A percentile compares a stretch with the other conserved stretches of the same genome.
Evolutionary conservation across 2,113 vertebrate genomes (phyloP).

Genomic region (Alectura lathami): DNA sequence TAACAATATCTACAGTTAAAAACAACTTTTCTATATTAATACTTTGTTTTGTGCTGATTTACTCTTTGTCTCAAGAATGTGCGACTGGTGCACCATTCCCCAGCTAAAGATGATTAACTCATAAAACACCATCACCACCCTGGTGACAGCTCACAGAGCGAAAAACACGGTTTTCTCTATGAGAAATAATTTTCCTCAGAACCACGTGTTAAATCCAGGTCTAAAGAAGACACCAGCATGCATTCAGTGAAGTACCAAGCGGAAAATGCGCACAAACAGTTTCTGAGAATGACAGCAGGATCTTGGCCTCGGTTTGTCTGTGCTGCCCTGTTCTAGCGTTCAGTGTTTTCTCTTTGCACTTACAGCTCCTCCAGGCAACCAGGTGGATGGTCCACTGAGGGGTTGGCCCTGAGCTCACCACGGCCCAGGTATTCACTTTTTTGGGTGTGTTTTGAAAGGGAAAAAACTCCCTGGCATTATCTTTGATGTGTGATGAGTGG

Average conservation of each 20-base stretch:
- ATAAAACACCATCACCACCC: no score
- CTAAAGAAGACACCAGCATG: background rate
- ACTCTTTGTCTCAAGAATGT: no score
- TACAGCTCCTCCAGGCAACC: background rate
- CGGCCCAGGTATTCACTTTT: background rate
- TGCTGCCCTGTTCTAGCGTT: background rate
- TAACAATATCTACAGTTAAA: no score
- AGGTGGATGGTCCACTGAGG: background rate
- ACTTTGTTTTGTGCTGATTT: no score
- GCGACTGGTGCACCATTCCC: no score
- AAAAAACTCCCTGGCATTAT: background rate
- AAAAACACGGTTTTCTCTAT: no score
- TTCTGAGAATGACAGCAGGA: background rate
- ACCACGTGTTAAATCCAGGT: background rate
- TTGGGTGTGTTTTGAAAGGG: background rate
- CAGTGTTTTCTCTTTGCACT: background rate
- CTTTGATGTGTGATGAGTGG: accelerated
- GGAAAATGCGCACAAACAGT: background rate
- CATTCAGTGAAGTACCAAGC: background rate
- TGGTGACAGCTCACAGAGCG: no score
- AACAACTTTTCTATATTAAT: no score
- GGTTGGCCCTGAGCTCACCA: background rate
- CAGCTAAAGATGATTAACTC: no score
- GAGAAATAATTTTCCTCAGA: background rate
- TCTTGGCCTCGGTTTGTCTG: background rate